Conservation (phyloP, 2,797 vertebrate genomes). For the Aldrovandia affinis region DNA sequence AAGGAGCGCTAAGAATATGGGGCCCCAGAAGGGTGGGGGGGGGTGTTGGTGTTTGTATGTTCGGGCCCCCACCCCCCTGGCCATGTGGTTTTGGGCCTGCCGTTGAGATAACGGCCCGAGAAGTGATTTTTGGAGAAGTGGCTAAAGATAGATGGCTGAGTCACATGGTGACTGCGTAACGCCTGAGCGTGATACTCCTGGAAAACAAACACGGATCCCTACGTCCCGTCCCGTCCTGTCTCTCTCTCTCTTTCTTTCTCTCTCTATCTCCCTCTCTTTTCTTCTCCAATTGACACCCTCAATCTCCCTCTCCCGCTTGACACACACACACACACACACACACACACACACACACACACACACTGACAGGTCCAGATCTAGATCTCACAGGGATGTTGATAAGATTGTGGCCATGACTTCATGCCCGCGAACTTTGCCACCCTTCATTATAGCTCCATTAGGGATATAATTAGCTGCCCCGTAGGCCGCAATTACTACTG, state of each 20-base stretch:
- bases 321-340: too few species aligned
- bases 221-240: slow-evolving; percentile 21
- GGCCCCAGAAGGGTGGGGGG: too few species aligned
- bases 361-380: slow-evolving; percentile 1
- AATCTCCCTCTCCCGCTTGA: background rate
- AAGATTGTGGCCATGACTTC: slow-evolving; percentile 49
- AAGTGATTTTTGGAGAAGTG: slow-evolving; percentile 75
- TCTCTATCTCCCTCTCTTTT: background rate
- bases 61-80: background rate
- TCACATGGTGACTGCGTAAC: slow-evolving; percentile 67
- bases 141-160: slow-evolving; percentile 59
- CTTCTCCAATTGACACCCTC: background rate
- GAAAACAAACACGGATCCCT: slow-evolving; percentile 54
- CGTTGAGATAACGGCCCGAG: slow-evolving; percentile 14
- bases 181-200: slow-evolving; percentile 54
- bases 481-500: slow-evolving; percentile 30
- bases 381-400: slow-evolving; percentile 46
- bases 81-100: background rate
- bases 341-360: slow-evolving; percentile 28
- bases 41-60: too few species aligned
- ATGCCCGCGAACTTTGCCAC: slow-evolving; percentile 44
- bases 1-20: too few species aligned
- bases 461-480: slow-evolving; percentile 52
- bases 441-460: slow-evolving; percentile 49
- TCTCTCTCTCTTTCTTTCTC: too few species aligned